phyloP scores from a whole-genome alignment of 64 coral and sea anemone species.

The Porites lutea region DNA sequence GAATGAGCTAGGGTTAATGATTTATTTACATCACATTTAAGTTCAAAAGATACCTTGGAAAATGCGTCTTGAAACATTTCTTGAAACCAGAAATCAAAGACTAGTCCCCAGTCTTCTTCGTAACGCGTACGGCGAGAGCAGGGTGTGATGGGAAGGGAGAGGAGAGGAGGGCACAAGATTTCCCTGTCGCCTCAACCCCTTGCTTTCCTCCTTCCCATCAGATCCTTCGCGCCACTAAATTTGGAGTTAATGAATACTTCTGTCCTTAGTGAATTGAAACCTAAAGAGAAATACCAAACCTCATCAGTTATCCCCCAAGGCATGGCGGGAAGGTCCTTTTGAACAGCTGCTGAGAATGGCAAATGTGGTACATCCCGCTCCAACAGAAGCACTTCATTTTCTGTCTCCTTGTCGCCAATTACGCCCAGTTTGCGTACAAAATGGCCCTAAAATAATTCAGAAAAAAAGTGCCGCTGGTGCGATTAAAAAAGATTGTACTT shows the following conservation, averaged over 20 bases:
- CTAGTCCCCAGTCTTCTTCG: background rate
- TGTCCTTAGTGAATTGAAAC: background rate
- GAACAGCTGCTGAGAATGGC: constrained; percentile 90
- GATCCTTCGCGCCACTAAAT: too few species aligned
- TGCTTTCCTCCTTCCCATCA: too few species aligned
- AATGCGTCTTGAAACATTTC: too few species aligned
- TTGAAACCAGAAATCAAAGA: too few species aligned
- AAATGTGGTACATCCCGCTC: constrained; percentile 96
- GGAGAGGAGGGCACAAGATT: too few species aligned
- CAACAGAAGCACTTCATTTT: constrained; percentile 91
- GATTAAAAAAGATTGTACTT: background rate
- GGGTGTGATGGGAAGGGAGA: too few species aligned
- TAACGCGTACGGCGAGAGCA: too few species aligned
- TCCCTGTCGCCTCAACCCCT: too few species aligned
- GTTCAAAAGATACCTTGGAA: too few species aligned
- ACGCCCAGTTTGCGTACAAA: constrained; percentile 95
- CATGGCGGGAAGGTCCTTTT: constrained; percentile 86
- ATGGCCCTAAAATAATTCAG: constrained; percentile 75
- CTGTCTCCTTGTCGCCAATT: constrained; percentile 94
- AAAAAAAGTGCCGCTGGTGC: background rate
- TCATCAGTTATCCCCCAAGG: constrained; percentile 93
- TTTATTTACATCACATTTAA: too few species aligned
- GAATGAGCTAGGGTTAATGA: background rate
- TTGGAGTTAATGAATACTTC: background rate
- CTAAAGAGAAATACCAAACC: constrained; percentile 26